Evolutionary conservation across 1,140 invertebrate species (phyloP).

Genomic region (Brachionus manjavacas): DNA sequence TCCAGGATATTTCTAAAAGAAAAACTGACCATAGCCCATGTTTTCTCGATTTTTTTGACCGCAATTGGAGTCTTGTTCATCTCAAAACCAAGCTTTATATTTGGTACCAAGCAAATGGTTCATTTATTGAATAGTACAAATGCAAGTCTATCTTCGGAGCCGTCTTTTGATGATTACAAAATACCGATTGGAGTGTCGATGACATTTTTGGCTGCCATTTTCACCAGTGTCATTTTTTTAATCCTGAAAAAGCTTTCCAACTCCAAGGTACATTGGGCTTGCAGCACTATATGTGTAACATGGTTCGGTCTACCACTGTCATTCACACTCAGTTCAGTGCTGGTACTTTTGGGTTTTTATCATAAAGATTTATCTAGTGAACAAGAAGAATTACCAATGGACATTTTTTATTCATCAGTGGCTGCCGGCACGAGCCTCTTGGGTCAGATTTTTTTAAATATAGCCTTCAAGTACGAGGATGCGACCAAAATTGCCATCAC

Average conservation of each 20-base stretch:
- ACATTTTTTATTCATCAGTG: constrained; percentile 23
- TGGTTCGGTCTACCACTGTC: constrained; percentile 37
- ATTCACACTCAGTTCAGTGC: neutral
- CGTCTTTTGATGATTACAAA: neutral
- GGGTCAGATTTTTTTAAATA: constrained; percentile 28
- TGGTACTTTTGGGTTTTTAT: neutral
- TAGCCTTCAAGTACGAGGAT: constrained; percentile 26
- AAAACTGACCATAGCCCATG: constrained; percentile 28
- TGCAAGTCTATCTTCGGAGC: neutral
- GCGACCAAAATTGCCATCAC: constrained; percentile 37
- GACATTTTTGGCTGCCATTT: constrained; percentile 13
- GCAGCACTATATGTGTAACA: neutral
- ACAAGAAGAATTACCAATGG: neutral
- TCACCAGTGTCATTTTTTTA: neutral
- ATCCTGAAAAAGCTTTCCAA: constrained; percentile 26
- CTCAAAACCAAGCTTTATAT: constrained; percentile 35
- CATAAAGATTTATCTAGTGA: neutral
- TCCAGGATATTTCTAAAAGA: constrained; percentile 35
- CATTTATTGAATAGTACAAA: neutral
- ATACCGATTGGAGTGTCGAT: neutral
- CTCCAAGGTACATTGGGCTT: constrained; percentile 24
- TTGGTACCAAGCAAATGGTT: neutral
- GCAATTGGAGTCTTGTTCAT: neutral
- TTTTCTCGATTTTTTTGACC: constrained; percentile 11
- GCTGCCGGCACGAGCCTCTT: neutral